These are phyloP conservation scores for Sebastes melanostomus DNA, from an alignment of 2,797 vertebrate species.

Conservation along the genomic window DNA sequence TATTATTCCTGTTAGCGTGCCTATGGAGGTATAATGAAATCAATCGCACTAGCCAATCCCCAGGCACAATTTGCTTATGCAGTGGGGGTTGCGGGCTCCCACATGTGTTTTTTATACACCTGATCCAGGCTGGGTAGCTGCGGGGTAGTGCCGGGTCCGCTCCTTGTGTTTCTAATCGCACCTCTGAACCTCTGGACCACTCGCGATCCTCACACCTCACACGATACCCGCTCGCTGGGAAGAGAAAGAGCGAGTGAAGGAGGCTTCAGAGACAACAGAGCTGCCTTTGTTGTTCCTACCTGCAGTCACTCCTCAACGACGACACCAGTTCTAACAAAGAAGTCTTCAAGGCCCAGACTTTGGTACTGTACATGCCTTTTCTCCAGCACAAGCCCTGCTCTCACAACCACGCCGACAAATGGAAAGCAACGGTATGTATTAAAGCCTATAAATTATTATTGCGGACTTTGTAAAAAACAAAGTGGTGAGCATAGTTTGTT, in stretches of 20 bases:
- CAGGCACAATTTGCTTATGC: constrained; percentile 64
- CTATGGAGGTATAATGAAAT: constrained; percentile 64
- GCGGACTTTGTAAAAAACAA: constrained; percentile 76
- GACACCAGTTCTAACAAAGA: constrained; percentile 37
- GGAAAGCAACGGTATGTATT: constrained; percentile 65
- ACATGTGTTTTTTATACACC: constrained; percentile 77
- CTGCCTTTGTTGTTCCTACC: constrained; percentile 54
- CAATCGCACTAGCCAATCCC: constrained; percentile 62
- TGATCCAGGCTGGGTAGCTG: constrained; percentile 71
- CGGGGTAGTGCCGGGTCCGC: constrained; percentile 44
- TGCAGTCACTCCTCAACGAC: not conserved
- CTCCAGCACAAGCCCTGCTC: constrained; percentile 65
- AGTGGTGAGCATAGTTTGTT: constrained; percentile 74
- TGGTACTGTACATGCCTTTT: constrained; percentile 60
- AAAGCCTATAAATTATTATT: constrained; percentile 85
- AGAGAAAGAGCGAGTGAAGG: constrained; percentile 23
- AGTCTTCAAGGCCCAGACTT: constrained; percentile 30
- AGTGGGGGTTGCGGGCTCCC: constrained; percentile 44
- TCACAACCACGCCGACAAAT: constrained; percentile 60
- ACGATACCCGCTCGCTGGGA: constrained; percentile 48
- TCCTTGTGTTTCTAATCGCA: constrained; percentile 70
- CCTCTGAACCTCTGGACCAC: constrained; percentile 61
- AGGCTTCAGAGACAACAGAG: constrained; percentile 57
- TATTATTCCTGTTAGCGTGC: constrained; percentile 61
- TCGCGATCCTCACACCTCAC: constrained; percentile 69